Percentiles rank a stretch among this genome's conserved stretches.
Conservation (phyloP, 1,140 invertebrate genomes). For the Musca vetustissima region DNA sequence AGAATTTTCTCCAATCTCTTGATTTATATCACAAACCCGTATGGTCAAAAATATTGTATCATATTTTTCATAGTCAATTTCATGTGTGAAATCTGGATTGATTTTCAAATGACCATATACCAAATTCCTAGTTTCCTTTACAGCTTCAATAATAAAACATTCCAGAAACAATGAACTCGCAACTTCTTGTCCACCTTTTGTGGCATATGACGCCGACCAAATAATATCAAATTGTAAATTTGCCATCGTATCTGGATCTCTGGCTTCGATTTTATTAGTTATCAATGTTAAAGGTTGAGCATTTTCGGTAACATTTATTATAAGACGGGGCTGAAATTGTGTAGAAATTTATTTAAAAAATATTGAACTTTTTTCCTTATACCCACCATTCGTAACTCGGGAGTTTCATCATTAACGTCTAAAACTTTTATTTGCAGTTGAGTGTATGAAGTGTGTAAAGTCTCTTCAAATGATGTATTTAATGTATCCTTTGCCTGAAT, state of each 20-base stretch:
- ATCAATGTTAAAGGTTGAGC: constrained; percentile 53
- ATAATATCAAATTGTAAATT: constrained; percentile 59
- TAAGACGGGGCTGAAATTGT: constrained; percentile 50
- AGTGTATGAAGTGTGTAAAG: constrained; percentile 56
- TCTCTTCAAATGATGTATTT: constrained; percentile 34
- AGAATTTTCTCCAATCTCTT: constrained; percentile 48
- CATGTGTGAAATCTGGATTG: constrained; percentile 13
- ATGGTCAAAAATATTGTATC: constrained; percentile 59
- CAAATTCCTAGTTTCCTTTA: neutral
- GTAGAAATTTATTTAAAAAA: neutral
- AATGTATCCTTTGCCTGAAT: constrained; percentile 58
- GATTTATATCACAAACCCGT: constrained; percentile 56
- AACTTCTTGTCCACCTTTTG: constrained; percentile 57
- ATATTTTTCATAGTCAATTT: constrained; percentile 61
- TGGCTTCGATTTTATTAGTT: constrained; percentile 55
- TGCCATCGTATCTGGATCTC: constrained; percentile 60
- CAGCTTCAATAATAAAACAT: constrained; percentile 7
- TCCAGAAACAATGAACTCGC: constrained; percentile 31
- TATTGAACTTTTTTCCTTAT: neutral
- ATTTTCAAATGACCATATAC: constrained; percentile 19
- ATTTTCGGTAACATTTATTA: constrained; percentile 60
- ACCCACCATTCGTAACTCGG: constrained; percentile 56
- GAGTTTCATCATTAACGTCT: constrained; percentile 64
- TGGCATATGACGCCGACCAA: constrained; percentile 60
- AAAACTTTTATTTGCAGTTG: constrained; percentile 59